Base-by-base conservation (phyloP, 2,113 vertebrate species). In the Pagrus major region DNA sequence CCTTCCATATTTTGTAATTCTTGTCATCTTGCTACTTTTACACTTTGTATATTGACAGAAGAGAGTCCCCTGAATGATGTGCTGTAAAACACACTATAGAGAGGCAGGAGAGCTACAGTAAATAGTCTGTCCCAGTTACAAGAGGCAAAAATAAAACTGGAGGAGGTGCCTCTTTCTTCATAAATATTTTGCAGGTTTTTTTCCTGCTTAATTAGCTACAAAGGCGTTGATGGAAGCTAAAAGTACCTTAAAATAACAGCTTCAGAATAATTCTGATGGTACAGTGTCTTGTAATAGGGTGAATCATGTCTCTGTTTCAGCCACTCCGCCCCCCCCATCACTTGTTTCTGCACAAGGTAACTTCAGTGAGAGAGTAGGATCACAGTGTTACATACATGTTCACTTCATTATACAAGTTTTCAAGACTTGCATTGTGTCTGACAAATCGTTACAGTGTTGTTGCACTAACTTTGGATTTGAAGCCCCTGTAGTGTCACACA, bases 41-140 rank as follows among this genome's bases (percentile, higher is more conserved):
- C 4, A 59, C 23, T 42, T 66, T 47, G 9, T 14, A 14, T 46
- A 10, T 20, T 27, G 18, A 9, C 18, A 46, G 61, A 27, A 25
- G 15, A 21, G 29, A 23, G 58, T 8, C n/a, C 7, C 1, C 21
- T 25, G 4, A 14, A 21, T n/a, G 3, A 0, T 46, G 2, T 44
- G 20, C 10, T 61, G 33, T 58, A 21, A 25, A 21, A 65, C 37
- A 29, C 29, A 16, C 64, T 42, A 47, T n/a, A 52, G 12, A 37
- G 14, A 39, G 56, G 39, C 44, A 42, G 29, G 29, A 61, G 51
- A 33, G 58, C n/a, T n/a, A n/a, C n/a, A n/a, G 46, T 42, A 46
- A 71, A 61, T 35, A 4, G 14, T 49, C 60, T 78, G 80, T 76
- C 68, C 82, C 44, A 61, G 23, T 54, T 72, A 47, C 66, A 67